These are phyloP conservation scores for Heliconius ismenius DNA, from an alignment of 2,888 invertebrate genomes.

Conservation along the genomic window DNA sequence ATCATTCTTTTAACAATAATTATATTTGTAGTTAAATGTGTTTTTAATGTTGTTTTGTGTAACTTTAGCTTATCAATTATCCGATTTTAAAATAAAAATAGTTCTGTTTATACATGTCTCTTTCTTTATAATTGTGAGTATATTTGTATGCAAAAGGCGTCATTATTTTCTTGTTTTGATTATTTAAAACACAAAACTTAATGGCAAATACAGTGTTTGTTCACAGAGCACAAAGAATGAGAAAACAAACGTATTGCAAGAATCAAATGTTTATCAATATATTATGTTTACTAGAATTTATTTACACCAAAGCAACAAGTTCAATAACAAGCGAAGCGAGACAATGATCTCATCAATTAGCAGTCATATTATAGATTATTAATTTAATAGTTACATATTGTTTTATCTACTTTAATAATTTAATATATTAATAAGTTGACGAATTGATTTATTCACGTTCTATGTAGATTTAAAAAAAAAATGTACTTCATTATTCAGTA, in stretches of 20 bases:
- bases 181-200: conserved; percentile 2
- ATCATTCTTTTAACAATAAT: background rate
- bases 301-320: conserved; percentile 30
- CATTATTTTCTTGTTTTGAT: background rate
- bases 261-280: conserved; percentile 35
- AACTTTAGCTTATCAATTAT: background rate
- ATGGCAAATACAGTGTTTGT: conserved; percentile 1
- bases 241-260: conserved; percentile 19
- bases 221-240: conserved; percentile 7
- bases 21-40: background rate
- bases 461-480: too few species aligned
- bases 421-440: background rate
- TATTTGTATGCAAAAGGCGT: too few species aligned
- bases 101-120: background rate
- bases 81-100: background rate
- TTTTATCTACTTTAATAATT: conserved; percentile 3
- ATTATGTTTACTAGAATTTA: conserved; percentile 30
- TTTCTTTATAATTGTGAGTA: background rate
- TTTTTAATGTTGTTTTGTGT: background rate
- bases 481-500: too few species aligned
- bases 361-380: background rate
- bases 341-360: conserved; percentile 37
- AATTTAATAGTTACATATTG: background rate
- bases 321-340: conserved; percentile 20
- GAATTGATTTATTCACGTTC: too few species aligned